Evolutionary conservation across 1,140 invertebrate genomes (phyloP).

Genomic region (Eumaeus atala): DNA sequence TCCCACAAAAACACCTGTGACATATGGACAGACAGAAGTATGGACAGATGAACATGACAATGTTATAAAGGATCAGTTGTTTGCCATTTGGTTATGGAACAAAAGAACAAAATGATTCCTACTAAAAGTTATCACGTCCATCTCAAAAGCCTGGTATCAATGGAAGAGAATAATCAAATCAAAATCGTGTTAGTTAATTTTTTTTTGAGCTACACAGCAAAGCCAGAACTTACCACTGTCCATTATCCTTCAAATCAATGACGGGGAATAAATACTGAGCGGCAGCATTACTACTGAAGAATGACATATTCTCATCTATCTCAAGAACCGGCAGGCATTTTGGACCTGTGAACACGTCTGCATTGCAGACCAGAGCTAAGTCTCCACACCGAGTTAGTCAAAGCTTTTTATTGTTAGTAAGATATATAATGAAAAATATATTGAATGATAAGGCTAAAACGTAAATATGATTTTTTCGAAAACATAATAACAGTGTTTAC

Average conservation of each 20-base stretch:
- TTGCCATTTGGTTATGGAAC: too few species aligned
- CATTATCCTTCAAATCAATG: constrained; percentile 43
- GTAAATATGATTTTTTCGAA: background rate
- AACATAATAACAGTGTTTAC: too few species aligned
- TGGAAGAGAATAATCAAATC: too few species aligned
- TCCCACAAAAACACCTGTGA: too few species aligned
- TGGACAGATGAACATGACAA: too few species aligned
- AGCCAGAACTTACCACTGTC: constrained; percentile 40
- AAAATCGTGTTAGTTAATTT: background rate
- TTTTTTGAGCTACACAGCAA: too few species aligned
- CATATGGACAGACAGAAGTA: too few species aligned
- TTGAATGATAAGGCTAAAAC: constrained; percentile 7
- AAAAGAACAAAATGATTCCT: too few species aligned
- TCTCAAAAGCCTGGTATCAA: too few species aligned
- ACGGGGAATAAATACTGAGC: constrained; percentile 54
- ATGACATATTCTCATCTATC: constrained; percentile 47
- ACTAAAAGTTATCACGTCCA: too few species aligned
- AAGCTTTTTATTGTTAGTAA: constrained; percentile 14
- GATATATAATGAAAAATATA: constrained; percentile 4
- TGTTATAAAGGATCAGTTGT: too few species aligned
- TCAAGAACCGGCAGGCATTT: constrained; percentile 50
- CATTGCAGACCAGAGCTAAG: constrained; percentile 35
- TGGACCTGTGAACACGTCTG: constrained; percentile 56
- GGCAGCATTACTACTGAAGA: constrained; percentile 70
- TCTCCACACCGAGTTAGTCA: constrained; percentile 21